Percentiles rank a stretch among this genome's conserved stretches.
These are phyloP conservation scores for Rhagonycha fulva DNA, from an alignment of 2,888 invertebrate genomes.

Conservation along the genomic window DNA sequence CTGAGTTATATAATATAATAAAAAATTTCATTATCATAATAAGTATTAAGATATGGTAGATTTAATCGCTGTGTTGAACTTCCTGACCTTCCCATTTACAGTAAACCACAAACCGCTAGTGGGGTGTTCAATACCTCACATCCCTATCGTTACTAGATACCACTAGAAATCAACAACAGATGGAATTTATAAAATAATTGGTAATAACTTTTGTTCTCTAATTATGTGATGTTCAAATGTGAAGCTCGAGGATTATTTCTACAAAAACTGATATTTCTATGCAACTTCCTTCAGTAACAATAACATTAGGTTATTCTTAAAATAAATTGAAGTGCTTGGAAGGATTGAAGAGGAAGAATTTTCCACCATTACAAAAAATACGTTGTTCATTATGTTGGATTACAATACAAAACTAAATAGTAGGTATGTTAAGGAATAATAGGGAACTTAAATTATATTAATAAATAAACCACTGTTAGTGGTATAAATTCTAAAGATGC, in stretches of 20 bases:
- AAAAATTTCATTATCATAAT: background rate
- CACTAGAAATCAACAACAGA: background rate
- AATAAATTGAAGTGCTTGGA: background rate
- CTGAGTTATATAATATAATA: too few relatives aligned
- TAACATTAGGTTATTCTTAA: too few relatives aligned
- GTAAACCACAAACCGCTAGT: background rate
- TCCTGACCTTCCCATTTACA: background rate
- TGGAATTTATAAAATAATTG: background rate
- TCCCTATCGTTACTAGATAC: background rate
- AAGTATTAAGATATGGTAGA: too few relatives aligned
- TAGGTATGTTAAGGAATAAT: background rate
- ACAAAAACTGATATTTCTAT: too few relatives aligned
- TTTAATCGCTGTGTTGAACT: background rate
- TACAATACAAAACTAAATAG: background rate
- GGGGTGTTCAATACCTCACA: background rate
- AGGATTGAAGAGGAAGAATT: background rate
- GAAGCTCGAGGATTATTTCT: background rate
- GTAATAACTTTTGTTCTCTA: too few relatives aligned
- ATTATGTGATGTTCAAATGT: too few relatives aligned
- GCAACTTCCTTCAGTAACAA: too few relatives aligned
- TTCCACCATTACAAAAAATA: background rate
- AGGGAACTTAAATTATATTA: background rate
- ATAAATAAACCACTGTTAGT: slow-evolving; percentile 3
- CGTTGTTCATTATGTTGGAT: background rate
- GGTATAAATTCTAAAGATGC: background rate